Evolutionary conservation across 1,140 invertebrate species (phyloP), one percentile per base, ranked within the genome.

Genomic region (Pararge aegeria): DNA sequence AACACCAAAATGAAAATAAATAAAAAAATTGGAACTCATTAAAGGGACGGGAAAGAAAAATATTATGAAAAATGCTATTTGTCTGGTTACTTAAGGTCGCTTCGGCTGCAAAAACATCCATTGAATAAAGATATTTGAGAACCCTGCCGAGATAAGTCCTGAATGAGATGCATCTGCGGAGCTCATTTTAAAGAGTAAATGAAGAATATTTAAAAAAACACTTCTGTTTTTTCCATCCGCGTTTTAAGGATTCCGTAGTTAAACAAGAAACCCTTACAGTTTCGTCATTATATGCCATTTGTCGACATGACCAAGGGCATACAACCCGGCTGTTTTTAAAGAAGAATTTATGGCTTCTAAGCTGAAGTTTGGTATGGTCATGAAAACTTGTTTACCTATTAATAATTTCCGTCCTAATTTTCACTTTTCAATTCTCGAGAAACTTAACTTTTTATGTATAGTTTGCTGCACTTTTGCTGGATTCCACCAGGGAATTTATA

Each of bases 11-110:
- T n/a, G 40, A 20, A 19, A 20, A 1, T 10, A 10, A 2, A 20
- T 20, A 46, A 20, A 46, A 56, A 62, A 46, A 49, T 44, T 34
- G 40, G 24, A 55, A 44, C 54, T 62, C 60, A 56, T 62, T 49
- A 62, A 56, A 52, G 50, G 50, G 24, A 56, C 42, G 20, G 21
- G 61, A 60, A 46, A 46, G 21, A 60, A 66, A 66, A 64, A 70
- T 64, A 64, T 62, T 60, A 58, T 58, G 42, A 61, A 55, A 61
- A 60, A 19, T n/a, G 57, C 40, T 65, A 53, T 65, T 60, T 65
- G 63, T 65, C 53, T 55, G 52, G 56, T 55, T 55, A 53, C 51
- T 59, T 59, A 54, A 46, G 18, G 51, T 30, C 42, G 51, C 13
- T 38, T 55, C 51, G 21, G 48, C 37, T 19, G 18, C 46, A 56